Evolutionary conservation across 2,888 invertebrate species (phyloP).

Genomic region (Osedax frankpressi): DNA sequence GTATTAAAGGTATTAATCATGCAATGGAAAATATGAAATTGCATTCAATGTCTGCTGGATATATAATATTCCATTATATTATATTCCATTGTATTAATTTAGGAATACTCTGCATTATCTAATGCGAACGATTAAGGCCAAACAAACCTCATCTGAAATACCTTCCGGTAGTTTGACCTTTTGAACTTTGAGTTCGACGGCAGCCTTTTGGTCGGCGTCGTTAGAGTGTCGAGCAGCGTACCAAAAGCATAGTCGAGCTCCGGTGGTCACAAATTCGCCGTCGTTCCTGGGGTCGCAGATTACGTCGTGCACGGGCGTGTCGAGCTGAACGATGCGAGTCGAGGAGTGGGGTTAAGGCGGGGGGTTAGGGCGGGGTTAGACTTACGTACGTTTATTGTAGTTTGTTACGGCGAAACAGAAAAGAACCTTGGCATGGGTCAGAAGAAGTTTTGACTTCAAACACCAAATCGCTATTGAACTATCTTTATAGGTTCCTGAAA

Average conservation of each 20-base stretch:
- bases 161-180: neutral
- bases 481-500: constrained; percentile 43
- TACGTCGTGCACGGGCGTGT: constrained; percentile 31
- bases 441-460: constrained; percentile 32
- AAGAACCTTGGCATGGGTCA: constrained; percentile 34
- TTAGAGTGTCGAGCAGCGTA: constrained; percentile 33
- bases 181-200: constrained; percentile 29
- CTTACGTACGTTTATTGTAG: too few species aligned
- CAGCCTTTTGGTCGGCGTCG: constrained; percentile 23
- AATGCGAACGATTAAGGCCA: too few species aligned
- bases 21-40: too few species aligned
- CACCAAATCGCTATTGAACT: constrained; percentile 39
- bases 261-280: constrained; percentile 43
- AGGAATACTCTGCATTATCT: too few species aligned
- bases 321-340: too few species aligned
- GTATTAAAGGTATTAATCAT: too few species aligned
- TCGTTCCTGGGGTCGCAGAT: constrained; percentile 42
- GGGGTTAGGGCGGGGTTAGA: too few species aligned
- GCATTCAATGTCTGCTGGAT: too few species aligned
- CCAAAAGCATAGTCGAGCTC: constrained; percentile 41
- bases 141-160: neutral
- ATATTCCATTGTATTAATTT: too few species aligned
- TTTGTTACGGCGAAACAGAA: too few species aligned
- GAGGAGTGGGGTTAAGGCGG: too few species aligned
- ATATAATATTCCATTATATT: too few species aligned